Conservation (phyloP, 2,113 vertebrate genomes). For the Rynchops niger region DNA sequence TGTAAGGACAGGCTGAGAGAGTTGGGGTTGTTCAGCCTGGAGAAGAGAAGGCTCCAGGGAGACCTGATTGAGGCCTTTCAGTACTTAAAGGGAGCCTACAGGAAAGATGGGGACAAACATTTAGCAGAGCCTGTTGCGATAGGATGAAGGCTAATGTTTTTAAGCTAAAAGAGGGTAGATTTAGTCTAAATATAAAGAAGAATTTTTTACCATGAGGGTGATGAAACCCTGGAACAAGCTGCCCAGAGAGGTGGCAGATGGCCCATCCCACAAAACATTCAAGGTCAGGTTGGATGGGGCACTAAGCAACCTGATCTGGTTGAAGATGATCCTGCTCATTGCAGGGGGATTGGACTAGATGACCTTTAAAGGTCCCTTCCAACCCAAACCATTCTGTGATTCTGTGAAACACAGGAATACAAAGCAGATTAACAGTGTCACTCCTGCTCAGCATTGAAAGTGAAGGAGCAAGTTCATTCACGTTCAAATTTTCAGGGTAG, state of each 20-base stretch:
- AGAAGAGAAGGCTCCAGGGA: background rate
- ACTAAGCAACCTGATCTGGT: background rate
- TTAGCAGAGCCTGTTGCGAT: background rate
- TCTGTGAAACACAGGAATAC: background rate
- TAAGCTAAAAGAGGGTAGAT: background rate
- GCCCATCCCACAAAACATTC: background rate
- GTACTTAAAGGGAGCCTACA: background rate
- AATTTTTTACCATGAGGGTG: rapidly evolving
- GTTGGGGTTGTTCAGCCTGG: background rate
- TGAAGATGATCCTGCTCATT: background rate
- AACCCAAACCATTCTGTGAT: background rate
- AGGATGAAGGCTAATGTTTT: background rate
- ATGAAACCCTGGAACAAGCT: background rate
- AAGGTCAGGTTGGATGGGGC: background rate
- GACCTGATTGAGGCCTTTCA: background rate
- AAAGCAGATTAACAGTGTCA: background rate
- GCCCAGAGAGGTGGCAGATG: background rate
- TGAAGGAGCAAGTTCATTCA: background rate
- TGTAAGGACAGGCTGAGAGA: background rate
- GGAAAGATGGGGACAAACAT: background rate
- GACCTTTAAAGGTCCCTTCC: background rate
- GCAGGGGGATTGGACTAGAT: background rate
- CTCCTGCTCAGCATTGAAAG: background rate
- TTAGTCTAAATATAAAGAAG: background rate
- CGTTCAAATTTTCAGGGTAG: background rate